Base-by-base conservation (phyloP, 2,888 invertebrate species). In the Drosophila mercatorum region DNA sequence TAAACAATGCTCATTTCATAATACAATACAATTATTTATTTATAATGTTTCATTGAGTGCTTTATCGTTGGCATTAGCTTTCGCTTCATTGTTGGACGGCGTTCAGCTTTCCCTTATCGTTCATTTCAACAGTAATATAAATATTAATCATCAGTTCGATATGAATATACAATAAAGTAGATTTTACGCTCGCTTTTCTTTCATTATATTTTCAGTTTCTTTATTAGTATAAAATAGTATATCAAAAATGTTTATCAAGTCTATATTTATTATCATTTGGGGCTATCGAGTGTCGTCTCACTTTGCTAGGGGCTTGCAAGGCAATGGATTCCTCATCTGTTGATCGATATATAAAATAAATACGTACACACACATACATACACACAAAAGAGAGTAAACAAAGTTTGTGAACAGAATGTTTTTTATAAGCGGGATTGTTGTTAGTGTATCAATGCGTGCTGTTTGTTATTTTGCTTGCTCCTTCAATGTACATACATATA, bases 221-320 rank as follows among this genome's bases (percentile, higher is more conserved):
- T 85, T 85, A 86, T 86, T 90, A 88, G 90, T 86, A 87, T 86
- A 87, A 87, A 90, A 83, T 78, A 76, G 80, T 83, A 75, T 87
- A 87, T 87, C 86, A 87, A 87, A 87, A 87, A 86, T 89, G 71
- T 75, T 88, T 75, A 77, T 90, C 81, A 88, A 87, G 90, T 87
- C 90, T 89, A 83, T 87, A 80, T 80, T 88, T 88, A 83, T 89
- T 89, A 88, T 90, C 87, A 90, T 75, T 79, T 90, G 77, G 77
- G 73, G 72, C 83, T 74, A 74, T 67, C 81, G 66, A 51, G 64
- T 69, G 64, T 56, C 63, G 53, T 64, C 71, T 77, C 71, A 59
- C 57, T 62, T 74, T 73, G 60, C 69, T 61, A 57, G 43, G 53
- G 65, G 22, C 36, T 68, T 73, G 68, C 67, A 82, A 62, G 70